These are phyloP conservation scores for Acomys russatus DNA, from an alignment of 2,797 vertebrate species.

Conservation along the genomic window DNA sequence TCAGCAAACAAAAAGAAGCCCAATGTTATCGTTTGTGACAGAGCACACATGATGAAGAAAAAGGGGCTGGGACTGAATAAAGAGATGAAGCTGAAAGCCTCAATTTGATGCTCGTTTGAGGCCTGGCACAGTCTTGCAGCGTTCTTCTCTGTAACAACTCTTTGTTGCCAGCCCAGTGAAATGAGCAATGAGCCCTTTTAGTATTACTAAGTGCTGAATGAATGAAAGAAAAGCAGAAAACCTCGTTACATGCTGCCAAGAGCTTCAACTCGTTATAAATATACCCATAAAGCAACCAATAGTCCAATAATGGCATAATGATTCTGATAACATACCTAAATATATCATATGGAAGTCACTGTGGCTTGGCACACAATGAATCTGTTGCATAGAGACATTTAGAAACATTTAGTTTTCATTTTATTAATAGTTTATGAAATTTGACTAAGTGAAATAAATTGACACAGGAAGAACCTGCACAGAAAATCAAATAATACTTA, in stretches of 20 bases:
- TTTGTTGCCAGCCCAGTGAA: conserved; percentile 67
- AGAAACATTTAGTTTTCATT: conserved; percentile 50
- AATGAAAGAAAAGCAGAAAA: conserved; percentile 82
- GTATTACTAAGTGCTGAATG: conserved; percentile 77
- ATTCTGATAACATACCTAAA: conserved; percentile 84
- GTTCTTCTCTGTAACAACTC: conserved; percentile 29
- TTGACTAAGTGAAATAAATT: conserved; percentile 53
- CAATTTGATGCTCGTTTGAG: background rate
- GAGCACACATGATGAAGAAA: conserved; percentile 59
- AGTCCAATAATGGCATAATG: conserved; percentile 82
- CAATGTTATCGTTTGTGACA: conserved; percentile 61
- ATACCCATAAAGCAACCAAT: conserved; percentile 71
- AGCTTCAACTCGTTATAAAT: conserved; percentile 82
- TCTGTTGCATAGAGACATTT: conserved; percentile 68
- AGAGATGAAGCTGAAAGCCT: conserved; percentile 46
- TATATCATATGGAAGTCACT: conserved; percentile 80
- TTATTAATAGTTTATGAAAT: conserved; percentile 49
- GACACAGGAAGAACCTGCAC: background rate
- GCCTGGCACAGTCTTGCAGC: background rate
- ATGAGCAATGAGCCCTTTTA: conserved; percentile 55
- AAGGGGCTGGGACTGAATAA: conserved; percentile 40
- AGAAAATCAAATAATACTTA: background rate
- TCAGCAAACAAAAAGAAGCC: conserved; percentile 69
- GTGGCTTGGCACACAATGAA: conserved; percentile 60
- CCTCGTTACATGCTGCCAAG: conserved; percentile 85